Base-by-base conservation (phyloP, 2,888 invertebrate species). In the Pycnomerus fuliginosus region DNA sequence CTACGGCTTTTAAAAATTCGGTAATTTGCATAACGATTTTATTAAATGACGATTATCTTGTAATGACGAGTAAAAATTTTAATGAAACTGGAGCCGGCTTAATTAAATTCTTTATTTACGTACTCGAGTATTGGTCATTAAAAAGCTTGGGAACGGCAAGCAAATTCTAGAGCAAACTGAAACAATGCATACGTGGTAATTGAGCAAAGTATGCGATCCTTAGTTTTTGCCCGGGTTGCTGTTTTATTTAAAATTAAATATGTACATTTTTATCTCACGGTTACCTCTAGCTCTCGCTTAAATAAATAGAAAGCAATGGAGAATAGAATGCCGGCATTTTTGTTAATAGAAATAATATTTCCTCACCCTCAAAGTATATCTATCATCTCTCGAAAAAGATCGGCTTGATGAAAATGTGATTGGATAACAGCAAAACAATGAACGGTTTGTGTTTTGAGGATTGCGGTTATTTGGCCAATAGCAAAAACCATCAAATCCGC, bases 41-140 rank as follows among this genome's bases (percentile, higher is more conserved):
- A 38, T 38, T 39, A 43, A 34, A 44, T 33, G 39, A 34, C 38
- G 44, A 44, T 44, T 44, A 44, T 44, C 36, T 37, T 43, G 43
- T 43, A 43, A 43, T 43, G 43, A 43, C 35, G 31, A 36, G 41
- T 37, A 36, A 39, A 44, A 44, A 44, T 39, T 44, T 44, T 39
- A 39, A 44, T 44, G 38, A 44, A 44, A 44, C 23, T 34, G 37
- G 38, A 13, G 29, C 24, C 20, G 39, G 38, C 44, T 44, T 44
- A 44, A 44, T 44, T 44, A 44, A 44, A 44, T 44, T 44, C 44
- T 44, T 44, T 44, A 44, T 44, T 44, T 33, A 39, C 44, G 37
- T 44, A 32, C 32, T 37, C 27, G 27, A 44, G 34, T 44, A 44
- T 44, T 44, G 44, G 38, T 44, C 44, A 44, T 38, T 38, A 44